Evolutionary conservation across 1,140 invertebrate species (phyloP).

Genomic region (Pseudobourletiella spinata): DNA sequence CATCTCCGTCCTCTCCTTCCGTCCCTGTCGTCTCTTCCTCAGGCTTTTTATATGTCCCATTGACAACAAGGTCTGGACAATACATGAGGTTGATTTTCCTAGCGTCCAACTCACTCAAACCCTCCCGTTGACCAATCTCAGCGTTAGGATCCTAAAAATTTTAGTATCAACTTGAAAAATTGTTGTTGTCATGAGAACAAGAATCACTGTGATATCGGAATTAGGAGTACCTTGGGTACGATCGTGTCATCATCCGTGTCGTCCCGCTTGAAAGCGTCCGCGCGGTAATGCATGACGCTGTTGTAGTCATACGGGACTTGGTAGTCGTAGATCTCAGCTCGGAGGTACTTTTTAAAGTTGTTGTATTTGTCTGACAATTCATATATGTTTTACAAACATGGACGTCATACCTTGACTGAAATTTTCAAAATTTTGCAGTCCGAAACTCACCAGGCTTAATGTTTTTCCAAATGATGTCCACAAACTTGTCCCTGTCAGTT

Average conservation of each 20-base stretch:
- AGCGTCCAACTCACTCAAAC: slow-evolving; percentile 56
- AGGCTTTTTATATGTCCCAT: not conserved
- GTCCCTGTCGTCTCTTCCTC: not conserved
- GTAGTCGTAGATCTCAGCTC: slow-evolving; percentile 1
- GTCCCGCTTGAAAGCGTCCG: slow-evolving; percentile 6
- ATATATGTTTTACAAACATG: not conserved
- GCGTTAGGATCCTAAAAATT: not conserved
- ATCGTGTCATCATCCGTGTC: slow-evolving; percentile 10
- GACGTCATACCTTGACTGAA: not conserved
- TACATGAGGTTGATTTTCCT: slow-evolving; percentile 62
- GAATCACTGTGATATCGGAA: too few species aligned
- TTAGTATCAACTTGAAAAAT: too few species aligned
- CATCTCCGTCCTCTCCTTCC: not conserved
- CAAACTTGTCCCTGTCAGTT: slow-evolving; percentile 3
- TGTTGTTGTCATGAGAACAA: too few species aligned
- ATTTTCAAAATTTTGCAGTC: not conserved
- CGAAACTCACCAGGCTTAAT: slow-evolving; percentile 7
- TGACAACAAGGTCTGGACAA: not conserved
- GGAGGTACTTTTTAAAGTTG: slow-evolving; percentile 13
- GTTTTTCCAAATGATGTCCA: slow-evolving; percentile 16
- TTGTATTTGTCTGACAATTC: slow-evolving; percentile 3
- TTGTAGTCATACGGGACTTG: slow-evolving; percentile 20
- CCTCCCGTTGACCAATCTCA: slow-evolving; percentile 53
- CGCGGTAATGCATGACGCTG: slow-evolving; percentile 15
- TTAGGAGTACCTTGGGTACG: slow-evolving; percentile 5